A percentile compares a stretch with the other conserved stretches of the same genome.
Evolutionary conservation across 2,888 invertebrate genomes (phyloP).

Genomic region (Bhutanitis thaidina): DNA sequence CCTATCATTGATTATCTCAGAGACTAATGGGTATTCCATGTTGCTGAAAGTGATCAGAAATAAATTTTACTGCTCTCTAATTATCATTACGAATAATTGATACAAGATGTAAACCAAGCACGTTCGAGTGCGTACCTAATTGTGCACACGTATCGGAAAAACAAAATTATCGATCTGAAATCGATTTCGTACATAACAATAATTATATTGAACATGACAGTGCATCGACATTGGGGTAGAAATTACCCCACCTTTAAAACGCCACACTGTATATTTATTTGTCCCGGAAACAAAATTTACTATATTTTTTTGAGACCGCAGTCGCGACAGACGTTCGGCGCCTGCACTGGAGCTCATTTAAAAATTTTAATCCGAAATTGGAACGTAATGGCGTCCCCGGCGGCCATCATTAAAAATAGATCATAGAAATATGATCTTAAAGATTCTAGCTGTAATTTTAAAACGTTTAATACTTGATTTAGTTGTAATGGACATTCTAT

Average conservation of each 20-base stretch:
- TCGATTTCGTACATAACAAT: constrained; percentile 33
- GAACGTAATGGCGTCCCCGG: constrained; percentile 53
- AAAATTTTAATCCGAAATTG: constrained; percentile 63
- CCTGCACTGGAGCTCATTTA: constrained; percentile 46
- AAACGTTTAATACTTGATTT: constrained; percentile 42
- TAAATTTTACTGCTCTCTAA: no score
- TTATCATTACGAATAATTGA: no score
- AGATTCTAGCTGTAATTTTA: constrained; percentile 47
- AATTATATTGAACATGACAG: constrained; percentile 27
- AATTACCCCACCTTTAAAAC: constrained; percentile 30
- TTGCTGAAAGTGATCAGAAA: no score
- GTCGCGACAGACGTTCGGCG: constrained; percentile 47
- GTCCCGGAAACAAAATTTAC: constrained; percentile 46
- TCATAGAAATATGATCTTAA: constrained; percentile 45
- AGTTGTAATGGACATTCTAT: constrained; percentile 31
- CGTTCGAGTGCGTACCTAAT: no score
- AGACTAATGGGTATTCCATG: no score
- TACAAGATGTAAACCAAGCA: no score
- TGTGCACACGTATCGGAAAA: not conserved
- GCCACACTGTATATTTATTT: constrained; percentile 31
- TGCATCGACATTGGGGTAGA: constrained; percentile 21
- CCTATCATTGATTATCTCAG: no score
- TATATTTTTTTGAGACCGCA: constrained; percentile 43
- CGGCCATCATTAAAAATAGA: constrained; percentile 71
- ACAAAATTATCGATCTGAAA: constrained; percentile 25